Evolutionary conservation across 2,113 vertebrate species (phyloP).

Genomic region (Mustela nigripes): DNA sequence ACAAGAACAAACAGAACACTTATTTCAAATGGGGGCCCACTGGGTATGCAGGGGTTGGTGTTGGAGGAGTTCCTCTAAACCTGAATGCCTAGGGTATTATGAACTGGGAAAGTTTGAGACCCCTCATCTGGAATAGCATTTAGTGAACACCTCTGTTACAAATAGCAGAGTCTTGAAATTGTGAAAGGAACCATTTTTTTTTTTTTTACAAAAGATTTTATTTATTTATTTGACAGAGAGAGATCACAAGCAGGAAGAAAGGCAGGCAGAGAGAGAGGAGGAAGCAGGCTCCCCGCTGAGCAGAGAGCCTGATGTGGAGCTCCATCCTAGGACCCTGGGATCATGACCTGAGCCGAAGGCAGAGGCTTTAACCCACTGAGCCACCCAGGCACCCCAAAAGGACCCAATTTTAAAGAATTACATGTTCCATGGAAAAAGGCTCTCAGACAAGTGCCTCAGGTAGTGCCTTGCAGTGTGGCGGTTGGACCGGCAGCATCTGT

Average conservation of each 20-base stretch:
- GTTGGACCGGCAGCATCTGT: not conserved
- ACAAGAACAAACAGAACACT: not conserved
- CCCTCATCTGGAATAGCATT: not conserved
- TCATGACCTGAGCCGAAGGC: no score
- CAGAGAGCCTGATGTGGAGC: no score
- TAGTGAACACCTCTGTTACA: not conserved
- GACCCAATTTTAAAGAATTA: not conserved
- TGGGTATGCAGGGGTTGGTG: not conserved
- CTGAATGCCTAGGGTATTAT: no score
- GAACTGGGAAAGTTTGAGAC: no score
- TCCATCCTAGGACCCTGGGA: no score
- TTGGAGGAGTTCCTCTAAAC: not conserved
- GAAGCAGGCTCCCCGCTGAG: no score
- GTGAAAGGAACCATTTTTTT: not conserved
- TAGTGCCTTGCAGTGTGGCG: accelerated
- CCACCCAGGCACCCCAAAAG: no score
- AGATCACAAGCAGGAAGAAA: no score
- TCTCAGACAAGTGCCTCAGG: not conserved
- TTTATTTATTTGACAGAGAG: no score
- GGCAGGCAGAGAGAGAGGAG: no score
- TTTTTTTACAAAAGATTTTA: no score
- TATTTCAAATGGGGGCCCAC: not conserved
- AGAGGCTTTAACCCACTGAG: no score
- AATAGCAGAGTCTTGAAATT: not conserved
- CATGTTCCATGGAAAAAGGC: not conserved